Evolutionary conservation across 1,140 invertebrate species (phyloP).

Genomic region (Semibalanus balanoides): DNA sequence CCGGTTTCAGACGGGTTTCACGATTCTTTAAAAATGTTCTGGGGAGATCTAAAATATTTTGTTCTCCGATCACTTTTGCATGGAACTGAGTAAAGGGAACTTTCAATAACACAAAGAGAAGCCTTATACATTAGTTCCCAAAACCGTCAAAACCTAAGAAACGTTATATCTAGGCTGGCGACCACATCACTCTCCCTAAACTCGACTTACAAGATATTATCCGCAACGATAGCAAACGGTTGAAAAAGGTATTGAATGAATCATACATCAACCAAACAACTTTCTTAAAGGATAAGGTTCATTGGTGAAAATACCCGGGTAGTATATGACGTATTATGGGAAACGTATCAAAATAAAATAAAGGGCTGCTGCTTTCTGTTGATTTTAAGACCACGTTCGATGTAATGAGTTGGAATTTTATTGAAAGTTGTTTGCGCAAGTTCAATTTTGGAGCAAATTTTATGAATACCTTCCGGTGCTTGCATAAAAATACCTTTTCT

Average conservation of each 20-base stretch:
- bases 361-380: background rate
- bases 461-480: background rate
- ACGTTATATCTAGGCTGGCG: too few species aligned
- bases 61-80: too few species aligned
- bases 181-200: background rate
- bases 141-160: background rate
- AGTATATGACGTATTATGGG: background rate
- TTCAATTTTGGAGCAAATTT: background rate
- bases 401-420: background rate
- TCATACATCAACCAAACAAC: background rate
- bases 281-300: background rate
- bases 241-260: background rate
- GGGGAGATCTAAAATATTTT: too few species aligned
- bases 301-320: background rate
- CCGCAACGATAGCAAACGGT: background rate
- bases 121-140: background rate
- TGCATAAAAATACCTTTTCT: background rate
- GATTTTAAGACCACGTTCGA: background rate
- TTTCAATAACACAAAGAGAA: too few species aligned
- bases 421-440: background rate
- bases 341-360: background rate
- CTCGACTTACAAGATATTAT: background rate
- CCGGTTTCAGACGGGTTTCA: too few species aligned
- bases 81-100: too few species aligned
- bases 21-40: too few species aligned